These are phyloP conservation scores for Pandemis corylana DNA, from an alignment of 2,888 invertebrate genomes.

Conservation along the genomic window DNA sequence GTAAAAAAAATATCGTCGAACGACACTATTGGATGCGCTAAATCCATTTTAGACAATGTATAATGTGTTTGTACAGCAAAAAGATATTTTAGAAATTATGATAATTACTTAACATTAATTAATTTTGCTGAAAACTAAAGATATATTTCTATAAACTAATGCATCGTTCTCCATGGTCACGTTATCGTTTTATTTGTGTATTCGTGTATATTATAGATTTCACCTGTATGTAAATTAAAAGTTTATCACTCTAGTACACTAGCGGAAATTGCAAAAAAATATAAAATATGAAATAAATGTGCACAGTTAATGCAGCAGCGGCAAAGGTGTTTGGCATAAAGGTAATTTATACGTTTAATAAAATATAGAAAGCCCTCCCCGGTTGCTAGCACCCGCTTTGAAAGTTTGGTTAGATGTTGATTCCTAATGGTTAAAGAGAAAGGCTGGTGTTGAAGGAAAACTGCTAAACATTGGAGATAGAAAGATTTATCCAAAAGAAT, in stretches of 20 bases:
- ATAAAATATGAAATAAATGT: constrained; percentile 38
- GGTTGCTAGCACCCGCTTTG: not conserved
- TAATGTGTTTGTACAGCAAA: constrained; percentile 43
- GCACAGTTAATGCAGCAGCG: constrained; percentile 34
- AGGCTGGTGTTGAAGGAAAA: not conserved
- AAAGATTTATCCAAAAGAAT: too few relatives aligned
- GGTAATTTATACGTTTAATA: constrained; percentile 48
- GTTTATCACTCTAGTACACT: constrained; percentile 58
- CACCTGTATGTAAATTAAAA: constrained; percentile 48
- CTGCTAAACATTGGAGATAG: not conserved
- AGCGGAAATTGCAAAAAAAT: constrained; percentile 49
- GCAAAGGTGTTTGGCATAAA: constrained; percentile 20
- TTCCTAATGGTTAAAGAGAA: not conserved
- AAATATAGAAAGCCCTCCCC: constrained; percentile 39
- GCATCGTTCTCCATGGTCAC: constrained; percentile 31
- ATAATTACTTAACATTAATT: constrained; percentile 38
- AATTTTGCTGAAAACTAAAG: constrained; percentile 41
- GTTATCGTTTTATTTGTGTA: constrained; percentile 48
- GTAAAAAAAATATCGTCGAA: constrained; percentile 30
- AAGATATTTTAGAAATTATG: constrained; percentile 38
- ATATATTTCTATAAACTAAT: constrained; percentile 38
- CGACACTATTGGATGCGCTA: constrained; percentile 27
- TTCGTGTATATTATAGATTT: constrained; percentile 49
- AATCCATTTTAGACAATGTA: constrained; percentile 30
- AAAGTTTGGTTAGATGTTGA: not conserved